Conservation (phyloP, 2,113 vertebrate species). For the Todiramphus chloris region DNA sequence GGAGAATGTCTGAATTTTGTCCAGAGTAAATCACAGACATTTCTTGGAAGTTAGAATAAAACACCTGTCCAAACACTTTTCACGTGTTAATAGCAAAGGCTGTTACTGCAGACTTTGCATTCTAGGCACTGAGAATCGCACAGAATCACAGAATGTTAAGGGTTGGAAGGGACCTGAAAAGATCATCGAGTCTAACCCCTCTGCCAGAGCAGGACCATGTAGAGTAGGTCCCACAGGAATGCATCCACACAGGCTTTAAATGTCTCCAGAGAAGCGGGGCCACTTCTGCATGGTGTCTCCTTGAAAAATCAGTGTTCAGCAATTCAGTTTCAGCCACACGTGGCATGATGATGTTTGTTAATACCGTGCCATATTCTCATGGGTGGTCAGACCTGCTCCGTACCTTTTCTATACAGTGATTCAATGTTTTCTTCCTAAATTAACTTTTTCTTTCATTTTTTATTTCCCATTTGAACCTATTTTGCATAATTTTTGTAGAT, state of each 20-base stretch:
- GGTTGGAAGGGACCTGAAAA: no score
- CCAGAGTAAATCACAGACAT: neutral
- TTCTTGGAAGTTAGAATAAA: neutral
- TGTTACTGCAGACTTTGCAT: neutral
- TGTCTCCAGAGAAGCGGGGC: no score
- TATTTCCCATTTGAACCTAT: neutral
- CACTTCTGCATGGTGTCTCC: neutral
- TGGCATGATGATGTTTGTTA: neutral
- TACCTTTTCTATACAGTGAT: neutral
- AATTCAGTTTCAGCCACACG: neutral
- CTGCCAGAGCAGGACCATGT: no score
- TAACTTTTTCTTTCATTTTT: neutral
- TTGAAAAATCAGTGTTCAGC: neutral
- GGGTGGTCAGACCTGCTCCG: neutral
- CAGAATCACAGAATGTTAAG: no score
- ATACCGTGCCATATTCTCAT: neutral
- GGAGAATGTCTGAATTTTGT: neutral
- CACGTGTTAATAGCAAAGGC: neutral
- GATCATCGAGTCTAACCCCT: no score
- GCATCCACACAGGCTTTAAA: no score
- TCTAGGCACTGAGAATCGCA: neutral
- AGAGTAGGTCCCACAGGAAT: no score
- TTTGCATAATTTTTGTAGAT: neutral
- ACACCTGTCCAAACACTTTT: neutral
- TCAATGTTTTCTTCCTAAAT: neutral